phyloP scores from a whole-genome alignment of 2,797 vertebrate genomes.

The Naso thynnoides region DNA sequence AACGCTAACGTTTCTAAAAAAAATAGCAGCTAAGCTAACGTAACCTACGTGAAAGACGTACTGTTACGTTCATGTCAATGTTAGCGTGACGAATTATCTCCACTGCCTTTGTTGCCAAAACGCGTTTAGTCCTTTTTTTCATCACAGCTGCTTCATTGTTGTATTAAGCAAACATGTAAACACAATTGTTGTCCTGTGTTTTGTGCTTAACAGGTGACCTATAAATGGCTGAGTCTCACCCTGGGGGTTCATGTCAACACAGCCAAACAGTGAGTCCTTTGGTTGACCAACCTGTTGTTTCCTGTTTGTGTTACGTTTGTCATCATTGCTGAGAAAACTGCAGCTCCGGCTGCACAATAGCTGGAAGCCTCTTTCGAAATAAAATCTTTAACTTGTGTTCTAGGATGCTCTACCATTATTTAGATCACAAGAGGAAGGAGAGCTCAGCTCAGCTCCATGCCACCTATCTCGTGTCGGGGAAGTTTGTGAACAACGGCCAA shows the following conservation, averaged over 20 bases:
- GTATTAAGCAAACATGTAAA: not conserved
- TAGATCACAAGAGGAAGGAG: constrained; percentile 93
- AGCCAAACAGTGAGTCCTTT: constrained; percentile 97
- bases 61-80: not conserved
- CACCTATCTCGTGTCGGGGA: constrained; percentile 94
- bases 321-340: too few relatives aligned
- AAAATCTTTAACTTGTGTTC: constrained; percentile 12
- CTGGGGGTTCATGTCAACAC: constrained; percentile 96
- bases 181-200: not conserved
- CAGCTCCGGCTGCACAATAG: too few relatives aligned
- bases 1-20: not conserved
- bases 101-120: not conserved
- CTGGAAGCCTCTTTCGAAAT: too few relatives aligned
- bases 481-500: constrained; percentile 87
- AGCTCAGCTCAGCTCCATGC: constrained; percentile 90
- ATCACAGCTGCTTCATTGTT: not conserved
- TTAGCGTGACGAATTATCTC: not conserved
- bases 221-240: constrained; percentile 97
- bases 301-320: not conserved
- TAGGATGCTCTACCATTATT: constrained; percentile 96
- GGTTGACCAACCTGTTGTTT: not conserved
- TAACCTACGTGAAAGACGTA: not conserved
- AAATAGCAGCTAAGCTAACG: not conserved
- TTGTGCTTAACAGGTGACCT: constrained; percentile 88
- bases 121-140: not conserved